These are phyloP conservation scores for Drosophila murphyi DNA, from an alignment of 1,140 invertebrate species.

Conservation along the genomic window DNA sequence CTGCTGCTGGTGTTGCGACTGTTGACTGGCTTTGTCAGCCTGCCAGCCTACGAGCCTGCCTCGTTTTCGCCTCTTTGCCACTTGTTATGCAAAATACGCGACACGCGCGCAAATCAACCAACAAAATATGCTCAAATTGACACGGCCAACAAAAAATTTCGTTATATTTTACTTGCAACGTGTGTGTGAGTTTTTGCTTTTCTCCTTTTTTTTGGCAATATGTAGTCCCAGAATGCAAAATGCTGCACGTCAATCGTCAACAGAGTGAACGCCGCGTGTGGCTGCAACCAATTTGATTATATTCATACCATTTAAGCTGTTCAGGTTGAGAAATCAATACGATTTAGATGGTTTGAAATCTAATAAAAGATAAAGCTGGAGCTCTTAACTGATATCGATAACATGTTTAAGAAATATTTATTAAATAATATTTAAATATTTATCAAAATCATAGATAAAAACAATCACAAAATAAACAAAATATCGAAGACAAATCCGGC, in stretches of 20 bases:
- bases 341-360: neutral
- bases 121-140: constrained; percentile 50
- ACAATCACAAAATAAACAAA: neutral
- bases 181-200: neutral
- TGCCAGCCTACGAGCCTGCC: no score
- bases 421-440: no score
- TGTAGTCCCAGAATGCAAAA: constrained; percentile 9
- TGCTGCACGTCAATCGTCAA: constrained; percentile 3
- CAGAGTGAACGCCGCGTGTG: neutral
- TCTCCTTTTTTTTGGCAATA: neutral
- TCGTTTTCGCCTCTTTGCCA: constrained; percentile 16
- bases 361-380: no score
- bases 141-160: constrained; percentile 33
- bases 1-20: no score
- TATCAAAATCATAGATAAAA: no score
- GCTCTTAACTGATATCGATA: no score
- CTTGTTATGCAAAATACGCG: constrained; percentile 78
- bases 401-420: no score
- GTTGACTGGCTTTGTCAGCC: no score
- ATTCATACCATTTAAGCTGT: neutral
- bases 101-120: constrained; percentile 67
- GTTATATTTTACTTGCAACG: neutral
- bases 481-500: no score
- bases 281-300: constrained; percentile 18
- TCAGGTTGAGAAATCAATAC: neutral